A percentile compares a stretch with the other conserved stretches of the same genome.
Evolutionary conservation across 1,140 invertebrate species (phyloP).

Genomic region (Pseudomyrmex pallidus): DNA sequence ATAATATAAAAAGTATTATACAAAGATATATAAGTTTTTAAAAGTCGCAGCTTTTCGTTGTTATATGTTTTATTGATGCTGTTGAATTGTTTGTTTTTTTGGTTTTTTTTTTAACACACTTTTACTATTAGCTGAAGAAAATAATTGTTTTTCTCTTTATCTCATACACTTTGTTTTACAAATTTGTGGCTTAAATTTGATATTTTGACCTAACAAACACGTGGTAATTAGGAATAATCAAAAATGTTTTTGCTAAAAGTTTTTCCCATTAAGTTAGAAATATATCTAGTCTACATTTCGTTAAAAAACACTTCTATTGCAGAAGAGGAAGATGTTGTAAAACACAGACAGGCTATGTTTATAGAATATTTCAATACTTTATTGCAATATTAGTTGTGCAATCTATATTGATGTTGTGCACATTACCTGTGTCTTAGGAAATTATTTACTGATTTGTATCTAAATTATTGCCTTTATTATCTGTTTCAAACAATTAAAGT

Average conservation of each 20-base stretch:
- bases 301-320: not conserved
- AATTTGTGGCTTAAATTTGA: conserved; percentile 24
- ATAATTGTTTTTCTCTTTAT: not conserved
- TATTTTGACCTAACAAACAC: not conserved
- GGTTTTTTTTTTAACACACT: not conserved
- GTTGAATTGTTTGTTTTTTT: not conserved
- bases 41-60: conserved; percentile 2
- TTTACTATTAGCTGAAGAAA: not conserved
- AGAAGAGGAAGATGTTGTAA: conserved; percentile 15
- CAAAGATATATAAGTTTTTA: not conserved
- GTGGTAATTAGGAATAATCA: conserved; percentile 28
- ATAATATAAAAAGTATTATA: not conserved
- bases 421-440: not conserved
- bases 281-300: conserved; percentile 5
- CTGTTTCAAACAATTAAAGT: too few relatives aligned
- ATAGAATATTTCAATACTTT: conserved; percentile 18
- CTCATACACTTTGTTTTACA: conserved; percentile 6
- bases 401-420: conserved; percentile 1
- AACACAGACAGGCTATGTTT: not conserved
- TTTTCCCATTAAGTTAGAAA: conserved; percentile 16
- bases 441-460: conserved; percentile 40
- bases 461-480: conserved; percentile 1
- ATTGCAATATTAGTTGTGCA: conserved; percentile 9
- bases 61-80: conserved; percentile 26
- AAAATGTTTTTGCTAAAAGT: conserved; percentile 17